These are phyloP conservation scores for Rhabdornis inornatus DNA, from an alignment of 2,113 vertebrate species.

Conservation along the genomic window DNA sequence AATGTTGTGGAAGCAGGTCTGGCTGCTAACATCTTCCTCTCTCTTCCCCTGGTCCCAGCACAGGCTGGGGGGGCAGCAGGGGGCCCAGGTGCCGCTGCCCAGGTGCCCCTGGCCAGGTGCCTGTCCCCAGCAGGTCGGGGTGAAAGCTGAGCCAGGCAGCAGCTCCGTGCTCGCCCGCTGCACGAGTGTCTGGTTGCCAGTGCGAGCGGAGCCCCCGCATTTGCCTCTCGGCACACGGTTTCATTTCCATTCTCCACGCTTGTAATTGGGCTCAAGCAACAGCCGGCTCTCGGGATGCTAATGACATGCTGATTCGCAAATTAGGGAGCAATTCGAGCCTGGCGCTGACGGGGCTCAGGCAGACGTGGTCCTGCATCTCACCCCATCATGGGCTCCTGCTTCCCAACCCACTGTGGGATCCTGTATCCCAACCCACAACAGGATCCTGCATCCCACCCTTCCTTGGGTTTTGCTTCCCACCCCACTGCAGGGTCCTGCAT, in stretches of 20 bases:
- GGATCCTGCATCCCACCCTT: background rate
- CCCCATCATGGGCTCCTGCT: background rate
- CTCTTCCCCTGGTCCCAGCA: background rate
- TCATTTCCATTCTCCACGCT: slow-evolving; percentile 52
- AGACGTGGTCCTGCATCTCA: background rate
- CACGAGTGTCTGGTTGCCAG: slow-evolving; percentile 44
- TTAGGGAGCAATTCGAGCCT: slow-evolving; percentile 28
- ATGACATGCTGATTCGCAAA: slow-evolving; percentile 47
- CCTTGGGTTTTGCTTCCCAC: background rate
- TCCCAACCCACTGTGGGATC: background rate
- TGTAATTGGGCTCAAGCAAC: slow-evolving; percentile 46
- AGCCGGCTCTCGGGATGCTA: slow-evolving; percentile 40
- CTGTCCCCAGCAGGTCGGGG: accelerated
- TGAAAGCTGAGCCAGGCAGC: slow-evolving; percentile 42
- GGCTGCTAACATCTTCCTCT: background rate
- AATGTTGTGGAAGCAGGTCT: background rate
- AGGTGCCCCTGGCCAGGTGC: background rate
- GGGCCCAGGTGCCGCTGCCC: background rate
- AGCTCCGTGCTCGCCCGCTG: background rate
- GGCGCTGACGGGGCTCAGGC: accelerated
- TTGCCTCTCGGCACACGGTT: slow-evolving; percentile 34
- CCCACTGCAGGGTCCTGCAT: background rate
- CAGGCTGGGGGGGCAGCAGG: background rate
- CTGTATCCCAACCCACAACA: background rate
- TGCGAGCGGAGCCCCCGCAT: background rate